A percentile compares a stretch with the other conserved stretches of the same genome.
These are phyloP conservation scores for Cheilosia vulpina DNA, from an alignment of 2,888 invertebrate genomes.

Conservation along the genomic window DNA sequence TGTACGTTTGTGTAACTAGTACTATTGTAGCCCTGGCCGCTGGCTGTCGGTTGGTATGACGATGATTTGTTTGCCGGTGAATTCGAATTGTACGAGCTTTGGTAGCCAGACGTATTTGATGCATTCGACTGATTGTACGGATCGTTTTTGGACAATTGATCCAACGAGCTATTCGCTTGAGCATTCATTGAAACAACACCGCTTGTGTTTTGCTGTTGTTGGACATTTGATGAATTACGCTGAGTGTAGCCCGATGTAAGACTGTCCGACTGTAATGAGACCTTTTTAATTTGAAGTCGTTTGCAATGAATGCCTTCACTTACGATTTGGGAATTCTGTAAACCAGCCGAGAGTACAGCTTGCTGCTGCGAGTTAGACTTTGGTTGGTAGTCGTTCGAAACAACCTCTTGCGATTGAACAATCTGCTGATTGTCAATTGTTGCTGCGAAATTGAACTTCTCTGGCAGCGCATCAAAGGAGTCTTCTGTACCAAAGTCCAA, in stretches of 20 bases:
- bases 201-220: conserved; percentile 78
- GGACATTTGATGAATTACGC: conserved; percentile 78
- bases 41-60: conserved; percentile 81
- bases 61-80: conserved; percentile 80
- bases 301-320: conserved; percentile 34
- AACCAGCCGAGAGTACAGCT: conserved; percentile 78
- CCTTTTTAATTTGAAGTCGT: not conserved
- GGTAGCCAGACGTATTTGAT: conserved; percentile 79
- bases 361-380: conserved; percentile 79
- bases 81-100: conserved; percentile 81
- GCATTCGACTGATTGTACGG: conserved; percentile 82
- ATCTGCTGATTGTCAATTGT: conserved; percentile 81
- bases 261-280: conserved; percentile 79
- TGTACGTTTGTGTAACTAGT: conserved; percentile 82
- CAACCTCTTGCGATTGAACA: conserved; percentile 78
- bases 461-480: conserved; percentile 82
- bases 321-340: conserved; percentile 83
- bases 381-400: conserved; percentile 81
- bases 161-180: conserved; percentile 77
- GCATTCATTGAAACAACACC: conserved; percentile 77
- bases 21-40: conserved; percentile 81
- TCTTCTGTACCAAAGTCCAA: conserved; percentile 88
- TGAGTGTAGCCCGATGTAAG: conserved; percentile 81
- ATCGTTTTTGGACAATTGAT: conserved; percentile 83
- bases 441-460: conserved; percentile 82